Conservation (phyloP, 92 coral and sea anemone genomes). For the Pocillopora meandrina region DNA sequence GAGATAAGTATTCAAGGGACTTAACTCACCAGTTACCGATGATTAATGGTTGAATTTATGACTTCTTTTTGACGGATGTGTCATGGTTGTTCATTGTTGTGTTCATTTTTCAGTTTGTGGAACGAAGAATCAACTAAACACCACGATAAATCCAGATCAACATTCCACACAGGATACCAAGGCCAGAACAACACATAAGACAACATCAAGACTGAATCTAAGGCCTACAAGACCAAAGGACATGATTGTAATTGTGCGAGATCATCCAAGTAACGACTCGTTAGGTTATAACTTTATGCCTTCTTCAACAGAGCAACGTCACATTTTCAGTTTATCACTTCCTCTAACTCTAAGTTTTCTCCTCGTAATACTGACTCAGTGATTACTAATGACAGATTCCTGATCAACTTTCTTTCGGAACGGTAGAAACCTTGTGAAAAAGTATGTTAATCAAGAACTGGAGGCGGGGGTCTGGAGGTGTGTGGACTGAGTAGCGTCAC, state of each 20-base stretch:
- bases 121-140: not conserved
- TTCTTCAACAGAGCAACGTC: not conserved
- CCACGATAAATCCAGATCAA: not conserved
- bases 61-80: too few relatives aligned
- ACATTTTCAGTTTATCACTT: not conserved
- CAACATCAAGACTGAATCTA: not conserved
- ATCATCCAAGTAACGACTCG: not conserved
- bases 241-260: slow-evolving; percentile 38
- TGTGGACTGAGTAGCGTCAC: not conserved
- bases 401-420: not conserved
- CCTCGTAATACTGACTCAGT: not conserved
- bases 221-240: slow-evolving; percentile 36
- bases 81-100: not conserved
- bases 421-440: not conserved
- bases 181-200: not conserved
- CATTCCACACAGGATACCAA: not conserved
- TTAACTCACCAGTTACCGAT: too few relatives aligned
- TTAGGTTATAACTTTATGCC: not conserved
- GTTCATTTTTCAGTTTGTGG: slow-evolving; percentile 30
- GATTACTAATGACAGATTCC: not conserved
- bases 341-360: not conserved
- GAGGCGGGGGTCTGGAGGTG: not conserved
- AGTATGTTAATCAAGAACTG: not conserved
- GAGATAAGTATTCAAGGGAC: too few relatives aligned
- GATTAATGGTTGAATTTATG: not conserved